phyloP scores from a whole-genome alignment of 2,888 invertebrate genomes.

The Luperina testacea region DNA sequence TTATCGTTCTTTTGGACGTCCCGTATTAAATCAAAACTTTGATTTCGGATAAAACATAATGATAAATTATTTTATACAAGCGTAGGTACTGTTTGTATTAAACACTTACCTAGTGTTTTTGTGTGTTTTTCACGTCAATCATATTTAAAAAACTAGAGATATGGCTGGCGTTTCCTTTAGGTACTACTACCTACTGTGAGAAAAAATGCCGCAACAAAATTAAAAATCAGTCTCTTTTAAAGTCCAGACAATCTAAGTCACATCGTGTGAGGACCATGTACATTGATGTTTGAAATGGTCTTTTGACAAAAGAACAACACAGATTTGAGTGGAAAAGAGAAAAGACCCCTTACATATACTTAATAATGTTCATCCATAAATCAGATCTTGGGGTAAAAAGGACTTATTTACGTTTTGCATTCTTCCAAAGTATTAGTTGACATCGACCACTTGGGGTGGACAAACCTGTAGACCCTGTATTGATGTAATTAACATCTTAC shows the following conservation, averaged over 20 bases:
- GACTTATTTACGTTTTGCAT: background rate
- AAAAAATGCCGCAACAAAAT: too few species aligned
- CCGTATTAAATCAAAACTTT: background rate
- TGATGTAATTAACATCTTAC: background rate
- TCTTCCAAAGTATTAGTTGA: background rate
- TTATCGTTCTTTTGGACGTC: constrained; percentile 12
- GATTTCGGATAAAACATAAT: background rate
- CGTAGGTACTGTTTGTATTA: background rate
- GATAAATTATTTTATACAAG: background rate
- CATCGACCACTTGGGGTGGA: background rate
- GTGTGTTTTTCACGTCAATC: background rate
- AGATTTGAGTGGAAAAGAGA: too few species aligned
- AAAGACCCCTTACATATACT: background rate
- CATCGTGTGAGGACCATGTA: background rate
- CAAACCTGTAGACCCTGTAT: background rate
- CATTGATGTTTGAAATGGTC: too few species aligned
- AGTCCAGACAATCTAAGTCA: background rate
- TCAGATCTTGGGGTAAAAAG: background rate
- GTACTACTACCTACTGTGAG: too few species aligned
- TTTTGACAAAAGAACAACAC: too few species aligned
- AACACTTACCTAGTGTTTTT: background rate
- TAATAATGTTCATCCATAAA: background rate
- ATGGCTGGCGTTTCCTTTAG: background rate
- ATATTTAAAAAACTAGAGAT: background rate
- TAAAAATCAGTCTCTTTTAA: too few species aligned